A percentile compares a stretch with the other conserved stretches of the same genome.
These are phyloP conservation scores for Anagyrus pseudococci DNA, from an alignment of 2,888 invertebrate genomes.

Conservation along the genomic window DNA sequence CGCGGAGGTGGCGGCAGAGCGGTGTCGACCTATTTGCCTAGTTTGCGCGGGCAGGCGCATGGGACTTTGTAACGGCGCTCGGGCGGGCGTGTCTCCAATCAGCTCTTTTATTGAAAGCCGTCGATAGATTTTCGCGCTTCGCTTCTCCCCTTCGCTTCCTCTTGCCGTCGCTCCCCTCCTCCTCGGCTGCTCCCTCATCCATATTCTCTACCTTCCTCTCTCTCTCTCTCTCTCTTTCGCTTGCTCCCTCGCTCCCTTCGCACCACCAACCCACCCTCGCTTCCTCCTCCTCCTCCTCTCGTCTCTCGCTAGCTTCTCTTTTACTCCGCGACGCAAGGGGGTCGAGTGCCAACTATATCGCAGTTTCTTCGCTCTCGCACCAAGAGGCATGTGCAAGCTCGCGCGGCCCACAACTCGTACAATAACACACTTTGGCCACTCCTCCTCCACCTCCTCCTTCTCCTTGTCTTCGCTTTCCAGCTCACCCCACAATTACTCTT, in stretches of 20 bases:
- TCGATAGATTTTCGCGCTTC: constrained; percentile 34
- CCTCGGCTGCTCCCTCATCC: background rate
- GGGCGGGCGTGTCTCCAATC: constrained; percentile 11
- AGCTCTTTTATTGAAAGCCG: constrained; percentile 29
- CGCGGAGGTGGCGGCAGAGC: background rate
- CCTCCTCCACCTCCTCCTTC: too few relatives aligned
- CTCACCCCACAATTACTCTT: too few relatives aligned
- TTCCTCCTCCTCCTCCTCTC: background rate
- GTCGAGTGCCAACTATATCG: constrained; percentile 16
- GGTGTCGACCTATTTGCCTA: constrained; percentile 34
- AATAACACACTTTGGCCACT: too few relatives aligned
- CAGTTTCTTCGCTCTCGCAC: background rate
- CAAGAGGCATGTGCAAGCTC: too few relatives aligned
- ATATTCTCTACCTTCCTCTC: background rate
- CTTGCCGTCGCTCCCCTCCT: background rate
- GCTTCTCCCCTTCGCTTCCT: constrained; percentile 26
- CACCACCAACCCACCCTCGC: too few relatives aligned
- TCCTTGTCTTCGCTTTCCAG: too few relatives aligned
- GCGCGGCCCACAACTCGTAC: too few relatives aligned
- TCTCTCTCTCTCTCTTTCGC: too few relatives aligned
- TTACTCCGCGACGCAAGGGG: constrained; percentile 17
- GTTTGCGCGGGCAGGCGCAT: constrained; percentile 5
- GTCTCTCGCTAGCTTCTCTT: background rate
- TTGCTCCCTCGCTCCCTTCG: too few relatives aligned
- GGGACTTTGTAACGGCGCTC: background rate